Evolutionary conservation across 2,113 vertebrate species (phyloP), one percentile per base, ranked within the genome.

Genomic region (Charadrius vociferus): DNA sequence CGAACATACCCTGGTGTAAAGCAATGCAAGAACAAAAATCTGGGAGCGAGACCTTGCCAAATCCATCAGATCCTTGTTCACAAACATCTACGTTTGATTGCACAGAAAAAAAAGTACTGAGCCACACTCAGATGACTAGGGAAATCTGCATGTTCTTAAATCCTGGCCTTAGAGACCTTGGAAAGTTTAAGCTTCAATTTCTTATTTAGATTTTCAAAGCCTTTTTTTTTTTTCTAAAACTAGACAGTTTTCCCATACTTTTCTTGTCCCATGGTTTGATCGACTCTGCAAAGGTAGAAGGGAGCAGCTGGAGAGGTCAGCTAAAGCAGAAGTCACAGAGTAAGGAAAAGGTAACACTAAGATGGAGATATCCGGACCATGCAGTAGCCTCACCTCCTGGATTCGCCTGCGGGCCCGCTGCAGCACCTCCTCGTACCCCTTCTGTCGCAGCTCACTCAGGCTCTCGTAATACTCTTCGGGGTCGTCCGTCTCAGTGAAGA

Each of bases 391-490:
- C 91, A 99, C 99, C 99, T 99, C 99, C 17, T 99, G 99, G 95
- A 99, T 99, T 58, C 98, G 97, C 82, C 97, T 98, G 53, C 99
- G 98, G 93, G 99, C 98, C 87, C 99, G 97, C 93, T 99, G 99
- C 73, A 99, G 98, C 36, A 99, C 99, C 58, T 99, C 99, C 75
- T 99, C 99, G n/a, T 99, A 99, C 26, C 99, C 99, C 66, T 99
- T 99, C 88, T 99, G 99, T 68, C 99, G 97, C 94, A 99, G 98
- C 97, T 99, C 99, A 32, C 99, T 99, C 90, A 99, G 98, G 90
- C 99, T 99, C 97, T 99, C 99, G 12, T 99, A 99, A 94, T 99
- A 99, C 94, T 99, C 99, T 81, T 99, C 99, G 0, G 99, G 98
- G 97, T 99, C 99, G 30, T 99, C 99, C 8, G 98, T 98, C 95